Evolutionary conservation across 1,140 invertebrate species (phyloP), one percentile per base, ranked within the genome.

Genomic region (Halesus radiatus): DNA sequence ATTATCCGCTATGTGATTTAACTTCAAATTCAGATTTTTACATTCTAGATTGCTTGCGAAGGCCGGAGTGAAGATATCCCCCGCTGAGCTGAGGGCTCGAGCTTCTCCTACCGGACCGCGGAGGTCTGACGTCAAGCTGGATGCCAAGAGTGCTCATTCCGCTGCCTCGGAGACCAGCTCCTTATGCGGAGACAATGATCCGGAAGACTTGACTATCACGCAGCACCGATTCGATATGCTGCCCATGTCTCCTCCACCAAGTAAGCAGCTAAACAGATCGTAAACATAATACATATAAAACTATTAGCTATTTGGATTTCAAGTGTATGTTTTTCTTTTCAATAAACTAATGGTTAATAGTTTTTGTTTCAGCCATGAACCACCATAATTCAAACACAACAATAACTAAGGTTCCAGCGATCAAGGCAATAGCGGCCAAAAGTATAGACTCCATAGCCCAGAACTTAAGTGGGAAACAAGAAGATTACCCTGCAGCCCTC

Each of bases 11-110:
- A 37, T 53, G 22, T 58, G 29, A 75, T 75, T 29, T 75, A 29
- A 32, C 29, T 56, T 58, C 18, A 75, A 56, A 58, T 37, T 75
- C 32, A 53, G 45, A 20, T 53, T 53, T 73, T 56, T 52, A 62
- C 7, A 64, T 78, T 92, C 89, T 54, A 93, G 94, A 76, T 89
- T 97, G 68, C 86, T 97, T 53, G 94, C 95, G 23, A 97, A 97
- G 87, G 95, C 95, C 0, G 96, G 96, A 1, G 94, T 97, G 1
- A 96, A 96, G 87, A 95, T 96, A 66, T 96, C 95, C 20, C 92
- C 95, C 0, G 95, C 95, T 4, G 95, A 96, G 85, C 85, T 97
- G 15, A 88, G 95, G 13, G 95, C 95, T 0, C 89, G 95, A 3
- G 95, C 95, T 0, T 96, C 95, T 0, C 95, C 95, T 3, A 96